Conservation (phyloP, 1,140 invertebrate species). For the Trichomalopsis sarcophagae region DNA sequence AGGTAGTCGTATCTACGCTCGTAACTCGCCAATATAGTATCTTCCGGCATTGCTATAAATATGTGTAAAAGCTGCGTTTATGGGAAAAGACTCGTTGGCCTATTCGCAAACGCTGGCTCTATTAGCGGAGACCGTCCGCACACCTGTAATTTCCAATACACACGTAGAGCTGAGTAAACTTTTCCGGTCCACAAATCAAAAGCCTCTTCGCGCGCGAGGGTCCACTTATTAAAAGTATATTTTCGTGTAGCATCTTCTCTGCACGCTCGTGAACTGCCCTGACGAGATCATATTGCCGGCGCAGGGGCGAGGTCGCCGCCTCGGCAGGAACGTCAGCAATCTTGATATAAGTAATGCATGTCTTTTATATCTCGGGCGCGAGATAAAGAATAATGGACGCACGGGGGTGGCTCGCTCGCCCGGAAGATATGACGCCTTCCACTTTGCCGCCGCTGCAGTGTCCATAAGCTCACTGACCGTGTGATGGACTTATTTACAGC, state of each 20-base stretch:
- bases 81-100: too few relatives aligned
- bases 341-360: constrained; percentile 71
- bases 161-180: too few relatives aligned
- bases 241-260: constrained; percentile 33
- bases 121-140: background rate
- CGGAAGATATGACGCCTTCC: constrained; percentile 68
- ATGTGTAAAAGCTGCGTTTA: too few relatives aligned
- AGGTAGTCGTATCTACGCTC: background rate
- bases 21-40: constrained; percentile 5
- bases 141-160: background rate
- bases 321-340: constrained; percentile 64
- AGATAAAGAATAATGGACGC: constrained; percentile 73
- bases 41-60: constrained; percentile 31
- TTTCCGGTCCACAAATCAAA: background rate
- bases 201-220: too few relatives aligned
- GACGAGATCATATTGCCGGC: constrained; percentile 36
- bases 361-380: constrained; percentile 68
- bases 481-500: background rate
- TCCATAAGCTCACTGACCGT: background rate
- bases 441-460: constrained; percentile 48
- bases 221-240: constrained; percentile 51
- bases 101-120: background rate
- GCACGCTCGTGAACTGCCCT: too few relatives aligned
- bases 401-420: constrained; percentile 53
- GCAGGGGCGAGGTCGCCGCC: constrained; percentile 15